These are phyloP conservation scores for Danio kyathit DNA, from an alignment of 2,797 vertebrate species.

Conservation along the genomic window DNA sequence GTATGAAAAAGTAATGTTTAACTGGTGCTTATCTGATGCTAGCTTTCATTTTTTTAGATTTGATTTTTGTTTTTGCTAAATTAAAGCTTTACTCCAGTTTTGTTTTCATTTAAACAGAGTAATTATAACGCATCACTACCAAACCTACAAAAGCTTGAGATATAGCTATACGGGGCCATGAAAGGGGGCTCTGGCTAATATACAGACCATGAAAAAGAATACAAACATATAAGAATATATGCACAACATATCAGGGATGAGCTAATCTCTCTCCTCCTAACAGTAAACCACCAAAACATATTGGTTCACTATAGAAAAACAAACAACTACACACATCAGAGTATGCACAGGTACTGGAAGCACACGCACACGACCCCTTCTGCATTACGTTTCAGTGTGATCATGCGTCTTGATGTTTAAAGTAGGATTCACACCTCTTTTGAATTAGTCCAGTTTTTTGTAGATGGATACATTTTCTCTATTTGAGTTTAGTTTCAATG, in stretches of 20 bases:
- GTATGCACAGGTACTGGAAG: conserved; percentile 4
- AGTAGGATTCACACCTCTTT: conserved; percentile 22
- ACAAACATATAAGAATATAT: conserved; percentile 2
- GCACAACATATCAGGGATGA: background rate
- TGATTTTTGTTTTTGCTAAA: background rate
- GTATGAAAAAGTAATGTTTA: background rate
- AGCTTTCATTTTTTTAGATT: background rate
- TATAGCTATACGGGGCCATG: background rate
- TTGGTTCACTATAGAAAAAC: conserved; percentile 12
- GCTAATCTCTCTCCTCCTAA: background rate
- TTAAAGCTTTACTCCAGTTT: background rate
- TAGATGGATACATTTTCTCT: conserved; percentile 40
- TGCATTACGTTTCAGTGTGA: conserved; percentile 18
- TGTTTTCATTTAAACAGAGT: background rate
- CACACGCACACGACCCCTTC: background rate
- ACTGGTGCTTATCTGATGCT: background rate
- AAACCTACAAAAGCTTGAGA: background rate
- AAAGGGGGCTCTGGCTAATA: background rate
- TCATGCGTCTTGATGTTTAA: background rate
- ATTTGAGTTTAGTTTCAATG: conserved; percentile 45
- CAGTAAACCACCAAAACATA: conserved; percentile 19
- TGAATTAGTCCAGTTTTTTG: conserved; percentile 30
- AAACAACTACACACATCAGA: conserved; percentile 45
- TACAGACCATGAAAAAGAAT: conserved; percentile 1
- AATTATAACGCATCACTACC: background rate